These are phyloP conservation scores for Halcyon malimbica DNA, from an alignment of 2,113 vertebrate species.

Conservation along the genomic window DNA sequence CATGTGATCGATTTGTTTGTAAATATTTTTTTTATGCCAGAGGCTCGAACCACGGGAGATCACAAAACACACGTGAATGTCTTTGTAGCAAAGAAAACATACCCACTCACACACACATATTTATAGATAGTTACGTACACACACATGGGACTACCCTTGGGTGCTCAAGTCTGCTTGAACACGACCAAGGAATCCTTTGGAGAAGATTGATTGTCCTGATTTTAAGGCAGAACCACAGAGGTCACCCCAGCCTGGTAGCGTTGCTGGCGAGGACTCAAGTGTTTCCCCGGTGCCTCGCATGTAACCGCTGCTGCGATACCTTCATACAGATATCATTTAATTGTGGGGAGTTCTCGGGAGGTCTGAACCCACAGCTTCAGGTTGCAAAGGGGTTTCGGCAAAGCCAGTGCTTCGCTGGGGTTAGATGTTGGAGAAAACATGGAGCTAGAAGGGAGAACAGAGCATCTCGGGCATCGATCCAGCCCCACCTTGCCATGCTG, in stretches of 20 bases:
- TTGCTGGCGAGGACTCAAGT: fast-evolving
- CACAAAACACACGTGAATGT: neutral
- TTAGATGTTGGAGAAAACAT: fast-evolving
- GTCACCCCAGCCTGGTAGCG: fast-evolving
- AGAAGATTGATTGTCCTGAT: neutral
- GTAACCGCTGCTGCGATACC: fast-evolving
- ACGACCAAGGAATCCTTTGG: neutral
- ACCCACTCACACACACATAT: fast-evolving
- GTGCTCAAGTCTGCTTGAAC: neutral
- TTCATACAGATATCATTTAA: fast-evolving
- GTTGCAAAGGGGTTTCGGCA: fast-evolving
- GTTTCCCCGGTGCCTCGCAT: fast-evolving
- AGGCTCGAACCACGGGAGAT: neutral
- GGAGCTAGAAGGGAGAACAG: neutral
- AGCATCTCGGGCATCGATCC: fast-evolving
- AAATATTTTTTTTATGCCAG: neutral
- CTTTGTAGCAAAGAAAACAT: neutral
- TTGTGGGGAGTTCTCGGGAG: fast-evolving
- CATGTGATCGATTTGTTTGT: neutral
- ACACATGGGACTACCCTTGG: fast-evolving
- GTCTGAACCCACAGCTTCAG: neutral
- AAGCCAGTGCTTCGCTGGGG: neutral
- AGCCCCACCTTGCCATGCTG: fast-evolving
- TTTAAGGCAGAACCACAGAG: neutral
- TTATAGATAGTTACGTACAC: fast-evolving